These are phyloP conservation scores for Euleptes europaea DNA, from an alignment of 2,113 vertebrate species.

Conservation along the genomic window DNA sequence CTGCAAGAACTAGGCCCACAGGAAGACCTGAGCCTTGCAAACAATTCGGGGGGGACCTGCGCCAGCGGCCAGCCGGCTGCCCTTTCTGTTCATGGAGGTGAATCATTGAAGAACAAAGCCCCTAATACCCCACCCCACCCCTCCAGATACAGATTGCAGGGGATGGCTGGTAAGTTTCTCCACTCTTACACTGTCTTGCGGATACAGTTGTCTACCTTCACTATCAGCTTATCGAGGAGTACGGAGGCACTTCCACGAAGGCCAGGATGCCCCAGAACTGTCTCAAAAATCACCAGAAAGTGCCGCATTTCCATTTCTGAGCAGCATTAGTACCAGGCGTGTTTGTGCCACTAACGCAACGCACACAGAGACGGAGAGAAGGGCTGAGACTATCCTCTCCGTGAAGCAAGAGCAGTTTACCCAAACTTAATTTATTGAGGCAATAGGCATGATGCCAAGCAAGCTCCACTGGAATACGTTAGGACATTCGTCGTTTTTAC, in stretches of 20 bases:
- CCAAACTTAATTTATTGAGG: fast-evolving
- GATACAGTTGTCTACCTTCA: no score
- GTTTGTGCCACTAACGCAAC: not conserved
- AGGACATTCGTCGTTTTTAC: not conserved
- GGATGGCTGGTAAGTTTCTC: not conserved
- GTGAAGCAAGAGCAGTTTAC: conserved; percentile 8
- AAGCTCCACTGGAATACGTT: not conserved
- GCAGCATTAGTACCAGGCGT: conserved; percentile 1
- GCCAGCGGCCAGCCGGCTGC: not conserved
- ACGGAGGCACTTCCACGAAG: no score
- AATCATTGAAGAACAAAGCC: not conserved
- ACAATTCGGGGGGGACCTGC: no score
- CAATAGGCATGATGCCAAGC: not conserved
- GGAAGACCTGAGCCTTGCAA: no score
- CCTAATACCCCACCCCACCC: no score
- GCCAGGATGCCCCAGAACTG: not conserved
- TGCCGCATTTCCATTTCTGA: not conserved
- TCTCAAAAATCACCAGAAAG: not conserved
- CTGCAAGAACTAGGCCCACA: not conserved
- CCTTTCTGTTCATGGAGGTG: not conserved
- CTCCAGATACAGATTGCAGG: not conserved
- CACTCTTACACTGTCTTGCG: no score
- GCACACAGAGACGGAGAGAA: not conserved
- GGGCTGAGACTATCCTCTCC: not conserved
- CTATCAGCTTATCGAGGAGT: no score